These are phyloP conservation scores for Esox lucius DNA, from an alignment of 2,797 vertebrate species.

Conservation along the genomic window DNA sequence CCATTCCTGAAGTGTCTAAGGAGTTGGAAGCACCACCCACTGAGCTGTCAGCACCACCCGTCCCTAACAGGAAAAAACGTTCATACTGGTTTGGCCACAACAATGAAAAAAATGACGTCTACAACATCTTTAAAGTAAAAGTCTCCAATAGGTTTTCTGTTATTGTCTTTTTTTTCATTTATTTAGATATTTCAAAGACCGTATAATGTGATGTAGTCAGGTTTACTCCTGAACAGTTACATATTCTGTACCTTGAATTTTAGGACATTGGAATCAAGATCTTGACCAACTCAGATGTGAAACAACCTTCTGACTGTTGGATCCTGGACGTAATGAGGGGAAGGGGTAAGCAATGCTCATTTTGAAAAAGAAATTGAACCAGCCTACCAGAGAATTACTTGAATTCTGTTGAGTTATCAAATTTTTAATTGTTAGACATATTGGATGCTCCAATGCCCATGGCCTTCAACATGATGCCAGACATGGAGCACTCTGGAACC, in stretches of 20 bases:
- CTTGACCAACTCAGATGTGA: conserved; percentile 79
- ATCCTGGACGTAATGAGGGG: not conserved
- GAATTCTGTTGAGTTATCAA: not conserved
- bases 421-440: not conserved
- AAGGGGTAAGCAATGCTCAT: not conserved
- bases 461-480: conserved; percentile 43
- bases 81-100: not conserved
- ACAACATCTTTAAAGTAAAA: conserved; percentile 69
- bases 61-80: conserved; percentile 18
- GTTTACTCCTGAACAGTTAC: not conserved
- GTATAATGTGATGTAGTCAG: not conserved
- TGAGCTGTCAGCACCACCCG: not conserved
- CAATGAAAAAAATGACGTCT: conserved; percentile 55
- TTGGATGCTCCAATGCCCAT: conserved; percentile 14
- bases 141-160: not conserved
- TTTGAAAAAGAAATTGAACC: not conserved
- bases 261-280: conserved; percentile 78
- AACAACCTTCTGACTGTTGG: conserved; percentile 51
- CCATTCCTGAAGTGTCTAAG: not conserved
- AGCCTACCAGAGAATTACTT: not conserved
- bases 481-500: no score
- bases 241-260: conserved; percentile 13
- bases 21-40: not conserved
- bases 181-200: no score
- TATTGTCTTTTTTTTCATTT: no score